Evolutionary conservation across 64 coral and sea anemone species (phyloP), one percentile per base, ranked within the genome.

Genomic region (Montipora cactus): DNA sequence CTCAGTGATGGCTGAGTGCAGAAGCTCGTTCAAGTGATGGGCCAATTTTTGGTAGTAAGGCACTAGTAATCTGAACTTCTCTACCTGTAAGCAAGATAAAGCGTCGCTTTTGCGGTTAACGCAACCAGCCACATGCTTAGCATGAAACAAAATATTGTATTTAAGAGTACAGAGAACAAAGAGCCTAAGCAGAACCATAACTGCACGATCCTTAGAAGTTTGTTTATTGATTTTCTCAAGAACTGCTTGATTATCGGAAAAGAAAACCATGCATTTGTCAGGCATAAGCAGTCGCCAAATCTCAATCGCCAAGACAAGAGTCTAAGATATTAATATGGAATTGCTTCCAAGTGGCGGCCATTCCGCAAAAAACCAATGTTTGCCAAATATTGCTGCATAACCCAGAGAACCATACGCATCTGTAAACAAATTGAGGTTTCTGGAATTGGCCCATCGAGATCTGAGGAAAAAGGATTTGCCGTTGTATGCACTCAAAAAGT

Each of bases 351-450:
- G 52, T 10, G 9, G 5, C 52, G 52, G 52, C 68, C 49, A 76
- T 89, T 49, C 57, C 4, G n/a, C 87, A 44, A 20, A 52, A 51
- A 23, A 89, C 87, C 87, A 89, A 47, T 89, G 87, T 5, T 74
- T 89, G 16, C 87, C 87, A 76, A 89, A 89, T 14, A 89, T 57
- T 18, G 69, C 87, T 6, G 12, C 87, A 76, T 44, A 89, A 77
- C 25, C 69, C 13, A 76, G 48, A 14, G 87, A 77, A 20, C 87
- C 87, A 3, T 69, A 55, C 52, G 52, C 52, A 1, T 55, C 52
- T 55, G 52, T 55, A 55, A 55, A 10, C 9, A 55, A 55, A 55
- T 55, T 55, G 52, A 55, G 52, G 52, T 55, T 55, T 55, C 3
- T 55, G 52, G 52, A 55, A 55, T 5, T 55, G 52, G 52, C 6